Conservation (phyloP, 1,140 invertebrate species). For the Microplitis mediator region DNA sequence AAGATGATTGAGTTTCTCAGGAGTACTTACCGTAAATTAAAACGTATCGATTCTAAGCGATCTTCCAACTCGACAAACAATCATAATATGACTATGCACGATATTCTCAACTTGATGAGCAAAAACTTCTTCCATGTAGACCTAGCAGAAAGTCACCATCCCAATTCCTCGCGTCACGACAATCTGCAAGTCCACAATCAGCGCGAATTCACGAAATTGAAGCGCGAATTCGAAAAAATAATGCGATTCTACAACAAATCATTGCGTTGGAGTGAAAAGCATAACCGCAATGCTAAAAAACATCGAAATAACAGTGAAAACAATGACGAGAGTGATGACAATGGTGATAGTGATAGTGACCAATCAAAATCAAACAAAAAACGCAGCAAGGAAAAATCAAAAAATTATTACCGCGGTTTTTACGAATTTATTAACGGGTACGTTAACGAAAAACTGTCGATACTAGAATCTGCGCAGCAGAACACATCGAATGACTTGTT, state of each 20-base stretch:
- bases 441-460: conserved; percentile 52
- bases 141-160: conserved; percentile 47
- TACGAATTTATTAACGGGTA: conserved; percentile 60
- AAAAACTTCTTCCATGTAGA: conserved; percentile 60
- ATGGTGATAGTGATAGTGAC: conserved; percentile 34
- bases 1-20: conserved; percentile 59
- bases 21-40: conserved; percentile 54
- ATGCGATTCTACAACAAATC: conserved; percentile 60
- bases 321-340: conserved; percentile 41
- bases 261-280: conserved; percentile 58
- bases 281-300: conserved; percentile 41
- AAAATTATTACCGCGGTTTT: conserved; percentile 57
- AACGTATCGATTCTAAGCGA: conserved; percentile 54
- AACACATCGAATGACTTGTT: conserved; percentile 56
- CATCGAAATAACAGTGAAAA: conserved; percentile 2
- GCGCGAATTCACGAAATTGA: conserved; percentile 55
- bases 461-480: conserved; percentile 38
- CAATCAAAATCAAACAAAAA: conserved; percentile 38
- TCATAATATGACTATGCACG: conserved; percentile 54
- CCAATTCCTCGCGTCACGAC: conserved; percentile 40
- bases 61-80: conserved; percentile 46
- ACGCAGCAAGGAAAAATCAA: conserved; percentile 43
- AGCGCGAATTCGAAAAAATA: conserved; percentile 56
- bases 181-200: conserved; percentile 52
- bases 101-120: conserved; percentile 57